These are phyloP conservation scores for Apteryx owenii DNA, from an alignment of 2,113 vertebrate genomes.

Conservation along the genomic window DNA sequence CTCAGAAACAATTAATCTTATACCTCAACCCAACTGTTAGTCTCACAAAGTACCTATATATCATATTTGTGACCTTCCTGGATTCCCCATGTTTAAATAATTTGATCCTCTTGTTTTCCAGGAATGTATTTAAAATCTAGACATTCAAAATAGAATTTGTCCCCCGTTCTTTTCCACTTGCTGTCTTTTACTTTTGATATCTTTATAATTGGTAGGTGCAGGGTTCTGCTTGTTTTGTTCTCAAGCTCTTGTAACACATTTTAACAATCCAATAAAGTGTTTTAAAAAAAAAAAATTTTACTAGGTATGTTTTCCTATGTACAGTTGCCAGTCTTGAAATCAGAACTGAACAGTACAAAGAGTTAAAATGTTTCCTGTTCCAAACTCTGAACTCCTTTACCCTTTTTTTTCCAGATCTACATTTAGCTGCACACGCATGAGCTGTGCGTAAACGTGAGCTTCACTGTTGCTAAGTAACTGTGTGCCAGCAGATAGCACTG, in stretches of 20 bases:
- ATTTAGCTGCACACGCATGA: constrained; percentile 72
- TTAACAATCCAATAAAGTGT: background rate
- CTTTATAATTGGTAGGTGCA: background rate
- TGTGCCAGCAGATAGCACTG: constrained; percentile 14
- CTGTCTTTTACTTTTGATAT: background rate
- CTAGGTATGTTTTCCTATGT: background rate
- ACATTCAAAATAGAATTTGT: rapidly evolving
- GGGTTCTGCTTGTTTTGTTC: background rate
- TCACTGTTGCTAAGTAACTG: constrained; percentile 70
- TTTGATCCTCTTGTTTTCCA: background rate
- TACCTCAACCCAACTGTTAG: background rate
- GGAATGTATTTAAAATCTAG: background rate
- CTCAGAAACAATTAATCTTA: background rate
- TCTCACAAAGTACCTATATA: background rate
- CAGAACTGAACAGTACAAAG: background rate
- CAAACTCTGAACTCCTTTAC: constrained; percentile 58
- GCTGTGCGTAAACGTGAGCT: constrained; percentile 52
- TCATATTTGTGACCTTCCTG: background rate
- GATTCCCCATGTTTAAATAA: background rate
- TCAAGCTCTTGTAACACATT: background rate
- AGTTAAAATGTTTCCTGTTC: constrained; percentile 48
- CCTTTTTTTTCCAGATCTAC: constrained; percentile 32
- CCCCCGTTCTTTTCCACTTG: background rate
- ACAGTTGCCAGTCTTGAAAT: constrained; percentile 2
- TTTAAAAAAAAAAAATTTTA: background rate